Conservation (phyloP, 2,113 vertebrate species). For the Rousettus leschenaultii region DNA sequence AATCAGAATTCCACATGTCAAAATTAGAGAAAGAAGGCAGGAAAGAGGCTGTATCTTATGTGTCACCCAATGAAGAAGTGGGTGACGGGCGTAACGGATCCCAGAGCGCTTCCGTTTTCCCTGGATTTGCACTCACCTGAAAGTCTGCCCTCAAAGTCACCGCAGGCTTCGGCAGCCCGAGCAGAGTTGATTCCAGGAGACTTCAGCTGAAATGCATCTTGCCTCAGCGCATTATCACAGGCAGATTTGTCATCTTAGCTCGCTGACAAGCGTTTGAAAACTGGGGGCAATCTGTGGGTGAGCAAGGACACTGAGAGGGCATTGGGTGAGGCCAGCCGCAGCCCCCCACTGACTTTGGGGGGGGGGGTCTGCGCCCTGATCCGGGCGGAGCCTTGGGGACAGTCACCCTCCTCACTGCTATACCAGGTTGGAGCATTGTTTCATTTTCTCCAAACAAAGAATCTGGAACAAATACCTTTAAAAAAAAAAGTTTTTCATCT, state of each 20-base stretch:
- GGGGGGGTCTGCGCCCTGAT: not conserved
- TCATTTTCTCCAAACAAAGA: slow-evolving; percentile 27
- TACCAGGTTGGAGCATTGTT: not conserved
- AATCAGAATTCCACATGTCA: not conserved
- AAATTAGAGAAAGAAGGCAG: not conserved
- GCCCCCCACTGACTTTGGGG: fast-evolving
- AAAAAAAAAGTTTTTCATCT: not conserved
- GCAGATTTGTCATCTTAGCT: slow-evolving; percentile 31
- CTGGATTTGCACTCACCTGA: not conserved
- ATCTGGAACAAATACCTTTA: slow-evolving; percentile 13
- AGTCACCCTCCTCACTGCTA: not conserved
- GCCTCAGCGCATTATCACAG: not conserved
- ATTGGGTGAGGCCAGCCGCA: not conserved
- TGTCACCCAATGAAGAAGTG: not conserved
- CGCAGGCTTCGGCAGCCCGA: not conserved
- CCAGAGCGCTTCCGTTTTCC: fast-evolving
- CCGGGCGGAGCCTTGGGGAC: not conserved
- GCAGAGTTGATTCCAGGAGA: not conserved
- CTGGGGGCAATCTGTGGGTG: not conserved
- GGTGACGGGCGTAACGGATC: no score
- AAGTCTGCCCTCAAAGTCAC: not conserved
- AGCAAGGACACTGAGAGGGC: not conserved
- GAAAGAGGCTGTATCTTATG: not conserved
- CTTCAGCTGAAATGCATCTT: not conserved
- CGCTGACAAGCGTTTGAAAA: slow-evolving; percentile 35